Base-by-base conservation (phyloP, 2,888 invertebrate genomes). In the Creontiades dilutus region DNA sequence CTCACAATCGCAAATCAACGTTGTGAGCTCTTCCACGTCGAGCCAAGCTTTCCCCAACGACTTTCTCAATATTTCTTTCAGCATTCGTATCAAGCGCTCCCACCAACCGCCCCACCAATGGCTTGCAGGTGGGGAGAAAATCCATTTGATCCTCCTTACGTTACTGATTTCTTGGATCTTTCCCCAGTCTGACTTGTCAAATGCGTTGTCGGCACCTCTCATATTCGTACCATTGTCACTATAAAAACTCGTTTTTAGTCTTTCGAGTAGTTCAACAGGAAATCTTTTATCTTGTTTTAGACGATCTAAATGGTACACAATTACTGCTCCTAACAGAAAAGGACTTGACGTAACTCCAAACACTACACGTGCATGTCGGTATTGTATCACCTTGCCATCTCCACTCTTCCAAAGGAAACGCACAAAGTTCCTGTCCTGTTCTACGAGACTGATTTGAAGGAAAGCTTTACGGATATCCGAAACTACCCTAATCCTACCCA, bases 131-230 rank as follows among this genome's bases (percentile, higher is more conserved):
- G 86, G 86, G 19, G 14, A n/a, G 61, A 86, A 94, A 14, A 90
- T 90, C 93, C 92, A 93, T 90, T 91, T 92, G 91, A 91, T 91
- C 86, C 81, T 91, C 52, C 91, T 80, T 1, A 91, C 89, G 0
- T 91, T 27, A 28, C 91, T 91, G 48, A 90, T 87, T 23, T 91
- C 57, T 11, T n/a, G 16, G 23, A 93, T 92, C 12, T 84, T 86
- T 93, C 93, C 94, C 91, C 94, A 94, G 91, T 94, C 94, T 0
- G 94, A 93, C 92, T 94, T 94, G 91, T 94, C 93, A 91, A 94
- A 94, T n/a, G 94, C 92, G 91, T 92, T 93, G 5, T 92, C 91
- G 0, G 92, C 91, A 0, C 93, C 92, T 0, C 92, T 90, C 91
- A 94, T 93, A 91, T 93, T 93, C 0, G 92, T 92, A 0, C 93